phyloP scores from a whole-genome alignment of 1,140 invertebrate genomes.

The Euwallacea fornicatus region DNA sequence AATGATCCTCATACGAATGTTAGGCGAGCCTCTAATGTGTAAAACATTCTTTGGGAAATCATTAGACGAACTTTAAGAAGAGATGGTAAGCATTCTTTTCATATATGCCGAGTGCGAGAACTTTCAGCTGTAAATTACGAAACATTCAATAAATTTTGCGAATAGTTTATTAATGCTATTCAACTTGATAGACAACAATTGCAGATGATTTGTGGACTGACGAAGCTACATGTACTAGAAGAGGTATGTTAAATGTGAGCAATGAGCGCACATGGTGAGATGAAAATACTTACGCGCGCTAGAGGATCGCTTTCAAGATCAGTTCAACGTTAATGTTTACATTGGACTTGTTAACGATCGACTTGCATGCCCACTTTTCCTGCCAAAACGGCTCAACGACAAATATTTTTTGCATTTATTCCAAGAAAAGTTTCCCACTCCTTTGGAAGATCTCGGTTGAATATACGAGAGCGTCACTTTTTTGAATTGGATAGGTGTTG shows the following conservation, averaged over 20 bases:
- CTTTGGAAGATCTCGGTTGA: constrained; percentile 13
- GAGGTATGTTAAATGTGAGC: neutral
- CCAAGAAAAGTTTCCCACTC: neutral
- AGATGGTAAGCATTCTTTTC: constrained; percentile 11
- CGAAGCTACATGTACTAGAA: neutral
- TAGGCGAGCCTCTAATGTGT: constrained; percentile 3
- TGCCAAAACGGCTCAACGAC: neutral
- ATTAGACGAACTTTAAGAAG: neutral
- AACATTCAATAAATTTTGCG: neutral
- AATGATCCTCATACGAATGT: constrained; percentile 4
- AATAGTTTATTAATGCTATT: constrained; percentile 1
- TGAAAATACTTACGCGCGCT: constrained; percentile 5
- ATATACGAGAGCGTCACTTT: neutral
- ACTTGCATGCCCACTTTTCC: constrained; percentile 9
- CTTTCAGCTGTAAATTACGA: no score
- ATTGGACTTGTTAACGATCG: constrained; percentile 13
- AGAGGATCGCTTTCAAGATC: constrained; percentile 7
- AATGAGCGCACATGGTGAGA: neutral
- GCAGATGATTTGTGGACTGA: constrained; percentile 2
- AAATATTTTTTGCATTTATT: constrained; percentile 21
- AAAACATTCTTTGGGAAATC: neutral
- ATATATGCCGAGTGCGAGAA: constrained; percentile 1
- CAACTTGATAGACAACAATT: neutral
- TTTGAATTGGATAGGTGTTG: neutral
- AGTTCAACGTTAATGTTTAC: constrained; percentile 19